These are phyloP conservation scores for Drosophila arawakana DNA, from an alignment of 1,140 invertebrate genomes.

Conservation along the genomic window DNA sequence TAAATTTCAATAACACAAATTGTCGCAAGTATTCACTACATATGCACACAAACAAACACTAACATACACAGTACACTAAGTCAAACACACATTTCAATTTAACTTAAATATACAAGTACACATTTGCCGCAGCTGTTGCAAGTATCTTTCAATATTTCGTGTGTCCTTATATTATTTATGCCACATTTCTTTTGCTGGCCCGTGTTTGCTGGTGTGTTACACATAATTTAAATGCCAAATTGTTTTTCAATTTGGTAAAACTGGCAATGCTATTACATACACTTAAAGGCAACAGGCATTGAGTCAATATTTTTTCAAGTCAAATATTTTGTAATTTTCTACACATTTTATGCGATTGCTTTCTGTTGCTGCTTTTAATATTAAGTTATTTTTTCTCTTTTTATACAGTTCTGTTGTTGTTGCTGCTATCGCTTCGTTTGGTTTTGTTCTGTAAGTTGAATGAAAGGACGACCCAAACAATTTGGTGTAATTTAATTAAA, in stretches of 20 bases:
- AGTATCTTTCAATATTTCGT: constrained; percentile 44
- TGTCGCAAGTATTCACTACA: constrained; percentile 26
- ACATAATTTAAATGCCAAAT: constrained; percentile 56
- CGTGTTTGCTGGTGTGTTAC: constrained; percentile 6
- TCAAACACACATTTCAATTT: constrained; percentile 25
- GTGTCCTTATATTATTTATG: constrained; percentile 44
- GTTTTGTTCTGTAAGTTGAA: constrained; percentile 35
- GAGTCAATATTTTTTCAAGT: constrained; percentile 65
- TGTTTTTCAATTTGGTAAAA: constrained; percentile 50
- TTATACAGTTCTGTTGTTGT: constrained; percentile 5
- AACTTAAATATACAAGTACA: constrained; percentile 38
- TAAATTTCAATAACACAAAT: constrained; percentile 72
- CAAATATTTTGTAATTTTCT: constrained; percentile 72
- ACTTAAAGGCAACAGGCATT: constrained; percentile 45
- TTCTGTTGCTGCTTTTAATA: constrained; percentile 6
- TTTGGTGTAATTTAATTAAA: constrained; percentile 83
- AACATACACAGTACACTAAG: neutral
- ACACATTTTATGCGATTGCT: constrained; percentile 55
- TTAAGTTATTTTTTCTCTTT: neutral
- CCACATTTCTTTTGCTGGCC: constrained; percentile 5
- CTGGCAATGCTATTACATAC: constrained; percentile 53
- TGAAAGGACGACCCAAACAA: constrained; percentile 70
- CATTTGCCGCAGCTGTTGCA: constrained; percentile 49
- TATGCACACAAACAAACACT: constrained; percentile 4
- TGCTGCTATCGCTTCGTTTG: constrained; percentile 14